phyloP scores from a whole-genome alignment of 2,888 invertebrate species.

The Eupelmus urozonus region DNA sequence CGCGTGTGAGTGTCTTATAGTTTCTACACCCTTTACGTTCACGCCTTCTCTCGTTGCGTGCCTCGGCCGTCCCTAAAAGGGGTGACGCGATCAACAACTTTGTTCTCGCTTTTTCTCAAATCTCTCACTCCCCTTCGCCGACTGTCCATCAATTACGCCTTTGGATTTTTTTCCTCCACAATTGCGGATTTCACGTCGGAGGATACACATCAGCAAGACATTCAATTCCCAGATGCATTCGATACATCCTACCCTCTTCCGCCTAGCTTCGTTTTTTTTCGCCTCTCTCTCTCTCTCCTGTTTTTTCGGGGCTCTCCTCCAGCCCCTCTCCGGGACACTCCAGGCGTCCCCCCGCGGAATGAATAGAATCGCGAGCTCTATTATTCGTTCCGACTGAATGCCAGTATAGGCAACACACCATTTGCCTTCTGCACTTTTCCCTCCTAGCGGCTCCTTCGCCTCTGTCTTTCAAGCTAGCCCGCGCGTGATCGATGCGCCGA shows the following conservation, averaged over 20 bases:
- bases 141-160: constrained; percentile 73
- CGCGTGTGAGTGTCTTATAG: constrained; percentile 2
- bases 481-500: constrained; percentile 69
- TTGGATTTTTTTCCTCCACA: constrained; percentile 68
- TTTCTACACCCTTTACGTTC: constrained; percentile 29
- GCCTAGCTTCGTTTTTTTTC: constrained; percentile 55
- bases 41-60: constrained; percentile 22
- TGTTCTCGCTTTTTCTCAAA: constrained; percentile 33
- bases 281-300: constrained; percentile 16
- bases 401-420: constrained; percentile 54
- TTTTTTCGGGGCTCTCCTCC: constrained; percentile 46
- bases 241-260: constrained; percentile 50
- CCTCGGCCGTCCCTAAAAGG: constrained; percentile 49
- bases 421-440: constrained; percentile 52
- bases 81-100: constrained; percentile 55
- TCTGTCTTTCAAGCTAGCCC: constrained; percentile 68
- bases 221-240: constrained; percentile 51
- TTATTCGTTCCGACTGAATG: constrained; percentile 73
- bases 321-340: constrained; percentile 61
- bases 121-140: constrained; percentile 34
- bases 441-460: constrained; percentile 49
- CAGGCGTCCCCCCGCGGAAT: constrained; percentile 61
- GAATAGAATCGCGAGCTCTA: constrained; percentile 73
- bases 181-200: constrained; percentile 71
- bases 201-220: constrained; percentile 57